Percentiles rank a stretch among this genome's conserved stretches.
Conservation (phyloP, 2,888 invertebrate genomes). For the Cistogaster globosa region DNA sequence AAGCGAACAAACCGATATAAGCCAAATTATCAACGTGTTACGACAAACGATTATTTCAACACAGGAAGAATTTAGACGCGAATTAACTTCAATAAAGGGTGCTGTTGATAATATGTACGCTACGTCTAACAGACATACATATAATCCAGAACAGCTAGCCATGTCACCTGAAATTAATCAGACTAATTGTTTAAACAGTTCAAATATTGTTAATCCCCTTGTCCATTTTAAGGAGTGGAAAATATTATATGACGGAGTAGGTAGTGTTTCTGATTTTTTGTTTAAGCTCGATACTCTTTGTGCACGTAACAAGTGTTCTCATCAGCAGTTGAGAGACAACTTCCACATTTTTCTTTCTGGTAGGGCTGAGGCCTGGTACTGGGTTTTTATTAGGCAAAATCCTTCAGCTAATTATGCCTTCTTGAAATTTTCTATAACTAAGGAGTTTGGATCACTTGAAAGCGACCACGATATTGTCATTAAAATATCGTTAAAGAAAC, state of each 20-base stretch:
- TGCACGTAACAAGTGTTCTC: not conserved
- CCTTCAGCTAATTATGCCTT: not conserved
- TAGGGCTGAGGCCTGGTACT: slow-evolving; percentile 18
- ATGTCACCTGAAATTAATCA: slow-evolving; percentile 9
- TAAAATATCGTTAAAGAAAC: slow-evolving; percentile 1
- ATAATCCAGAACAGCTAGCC: too few relatives aligned
- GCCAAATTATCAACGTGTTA: too few relatives aligned
- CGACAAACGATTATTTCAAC: too few relatives aligned
- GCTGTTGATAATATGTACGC: too few relatives aligned
- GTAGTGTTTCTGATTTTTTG: slow-evolving; percentile 13
- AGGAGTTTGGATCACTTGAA: slow-evolving; percentile 22
- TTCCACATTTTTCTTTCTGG: slow-evolving; percentile 9
- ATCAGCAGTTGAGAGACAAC: slow-evolving; percentile 8
- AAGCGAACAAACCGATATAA: too few relatives aligned
- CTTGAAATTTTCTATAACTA: not conserved
- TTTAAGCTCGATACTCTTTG: slow-evolving; percentile 2
- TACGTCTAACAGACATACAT: too few relatives aligned
- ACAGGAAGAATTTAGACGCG: too few relatives aligned
- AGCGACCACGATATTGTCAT: slow-evolving; percentile 12
- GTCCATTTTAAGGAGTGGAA: too few relatives aligned
- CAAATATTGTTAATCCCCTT: too few relatives aligned
- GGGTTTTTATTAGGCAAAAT: slow-evolving; percentile 9
- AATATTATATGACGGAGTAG: not conserved
- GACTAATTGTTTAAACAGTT: too few relatives aligned
- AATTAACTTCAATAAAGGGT: too few relatives aligned